Conservation (phyloP, 1,140 invertebrate genomes). For the Homarus americanus region DNA sequence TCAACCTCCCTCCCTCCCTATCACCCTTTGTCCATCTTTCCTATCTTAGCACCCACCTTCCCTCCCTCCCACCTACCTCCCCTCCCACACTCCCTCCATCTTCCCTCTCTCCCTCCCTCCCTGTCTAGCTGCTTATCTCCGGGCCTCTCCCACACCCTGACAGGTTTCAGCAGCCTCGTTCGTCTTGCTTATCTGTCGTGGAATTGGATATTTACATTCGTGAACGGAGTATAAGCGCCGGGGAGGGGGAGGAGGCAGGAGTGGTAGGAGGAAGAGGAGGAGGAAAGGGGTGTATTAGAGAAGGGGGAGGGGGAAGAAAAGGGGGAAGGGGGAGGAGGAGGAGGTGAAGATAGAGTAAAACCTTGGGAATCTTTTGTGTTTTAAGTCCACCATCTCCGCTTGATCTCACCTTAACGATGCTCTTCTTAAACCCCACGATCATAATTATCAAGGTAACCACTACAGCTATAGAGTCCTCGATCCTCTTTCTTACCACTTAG, state of each 20-base stretch:
- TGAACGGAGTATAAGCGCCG: background rate
- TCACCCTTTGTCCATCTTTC: background rate
- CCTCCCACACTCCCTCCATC: background rate
- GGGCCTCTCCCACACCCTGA: background rate
- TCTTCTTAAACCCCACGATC: too few species aligned
- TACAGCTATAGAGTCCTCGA: too few species aligned
- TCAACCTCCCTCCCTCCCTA: background rate
- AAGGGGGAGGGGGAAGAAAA: too few species aligned
- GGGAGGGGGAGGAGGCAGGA: background rate
- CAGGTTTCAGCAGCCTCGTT: background rate
- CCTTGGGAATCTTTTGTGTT: too few species aligned
- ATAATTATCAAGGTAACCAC: too few species aligned
- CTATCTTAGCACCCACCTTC: too few species aligned
- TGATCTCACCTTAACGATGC: too few species aligned
- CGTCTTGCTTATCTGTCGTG: background rate
- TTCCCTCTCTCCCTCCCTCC: too few species aligned
- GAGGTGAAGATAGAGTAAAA: background rate
- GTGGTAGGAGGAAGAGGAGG: too few species aligned
- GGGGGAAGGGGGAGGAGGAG: background rate
- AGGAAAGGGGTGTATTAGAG: too few species aligned
- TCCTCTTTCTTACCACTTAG: too few species aligned
- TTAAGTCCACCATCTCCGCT: too few species aligned
- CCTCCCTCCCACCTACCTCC: background rate
- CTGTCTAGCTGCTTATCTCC: background rate
- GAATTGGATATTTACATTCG: slow-evolving; percentile 1